These are phyloP conservation scores for Aphrocallistes beatrix DNA, from an alignment of 37 sponge, comb jelly and placozoan genomes.

Conservation along the genomic window DNA sequence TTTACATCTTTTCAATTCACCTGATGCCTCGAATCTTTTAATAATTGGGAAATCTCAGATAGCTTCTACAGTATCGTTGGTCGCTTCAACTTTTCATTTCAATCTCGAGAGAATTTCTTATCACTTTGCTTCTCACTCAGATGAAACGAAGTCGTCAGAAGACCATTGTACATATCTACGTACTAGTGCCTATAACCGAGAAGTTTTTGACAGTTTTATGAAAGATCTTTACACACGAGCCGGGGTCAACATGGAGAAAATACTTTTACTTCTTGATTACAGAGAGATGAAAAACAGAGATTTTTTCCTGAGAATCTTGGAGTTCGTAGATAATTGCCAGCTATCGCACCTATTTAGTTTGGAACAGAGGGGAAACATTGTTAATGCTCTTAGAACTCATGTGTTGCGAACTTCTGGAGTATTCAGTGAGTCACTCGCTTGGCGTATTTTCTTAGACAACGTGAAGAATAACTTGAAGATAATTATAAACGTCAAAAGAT, in stretches of 20 bases:
- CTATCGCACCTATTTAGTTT: neutral
- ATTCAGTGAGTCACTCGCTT: neutral
- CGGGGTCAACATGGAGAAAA: neutral
- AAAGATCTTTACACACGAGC: neutral
- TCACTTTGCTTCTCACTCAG: neutral
- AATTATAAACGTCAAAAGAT: neutral
- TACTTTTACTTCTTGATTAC: neutral
- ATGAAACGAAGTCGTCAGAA: neutral
- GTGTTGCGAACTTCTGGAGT: neutral
- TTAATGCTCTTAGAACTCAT: neutral
- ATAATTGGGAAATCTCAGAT: neutral
- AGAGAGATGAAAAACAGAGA: neutral
- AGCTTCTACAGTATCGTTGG: neutral
- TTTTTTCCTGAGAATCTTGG: neutral
- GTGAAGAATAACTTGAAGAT: neutral
- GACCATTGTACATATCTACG: neutral
- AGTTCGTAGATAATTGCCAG: neutral
- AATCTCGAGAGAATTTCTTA: neutral
- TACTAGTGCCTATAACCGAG: neutral
- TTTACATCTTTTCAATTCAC: neutral
- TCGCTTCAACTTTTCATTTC: neutral
- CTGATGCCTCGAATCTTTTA: neutral
- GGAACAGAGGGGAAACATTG: constrained; percentile 6
- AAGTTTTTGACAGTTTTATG: neutral
- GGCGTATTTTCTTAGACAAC: neutral